Conservation (phyloP, 1,140 invertebrate genomes). For the Dendroctonus ponderosae region DNA sequence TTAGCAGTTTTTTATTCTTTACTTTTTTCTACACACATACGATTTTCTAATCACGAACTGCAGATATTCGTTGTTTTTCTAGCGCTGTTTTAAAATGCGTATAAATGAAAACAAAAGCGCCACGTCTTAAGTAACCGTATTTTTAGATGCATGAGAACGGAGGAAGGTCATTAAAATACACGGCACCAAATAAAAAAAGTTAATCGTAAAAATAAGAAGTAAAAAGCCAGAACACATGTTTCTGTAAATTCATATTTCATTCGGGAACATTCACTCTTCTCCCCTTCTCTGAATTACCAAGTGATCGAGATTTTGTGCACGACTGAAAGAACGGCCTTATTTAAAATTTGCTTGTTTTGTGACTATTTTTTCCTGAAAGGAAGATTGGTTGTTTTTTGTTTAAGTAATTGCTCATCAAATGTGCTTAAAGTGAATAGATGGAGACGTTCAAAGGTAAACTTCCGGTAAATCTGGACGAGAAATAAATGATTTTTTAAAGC, state of each 20-base stretch:
- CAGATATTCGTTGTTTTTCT: no score
- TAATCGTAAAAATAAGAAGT: slow-evolving; percentile 30
- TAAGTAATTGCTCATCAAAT: no score
- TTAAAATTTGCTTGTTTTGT: no score
- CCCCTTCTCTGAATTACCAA: slow-evolving; percentile 2
- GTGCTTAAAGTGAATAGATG: no score
- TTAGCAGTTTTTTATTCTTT: no score
- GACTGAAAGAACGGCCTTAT: no score
- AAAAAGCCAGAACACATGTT: slow-evolving; percentile 31
- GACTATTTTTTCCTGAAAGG: no score
- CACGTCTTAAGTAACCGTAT: neutral
- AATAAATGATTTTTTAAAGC: slow-evolving; percentile 29
- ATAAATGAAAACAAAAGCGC: no score
- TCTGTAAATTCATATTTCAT: slow-evolving; percentile 34
- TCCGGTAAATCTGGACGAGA: slow-evolving; percentile 18
- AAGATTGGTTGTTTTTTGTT: no score
- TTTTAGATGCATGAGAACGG: slow-evolving; percentile 27
- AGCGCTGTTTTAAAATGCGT: no score
- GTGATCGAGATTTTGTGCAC: neutral
- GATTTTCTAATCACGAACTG: no score
- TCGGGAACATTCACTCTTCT: slow-evolving; percentile 10
- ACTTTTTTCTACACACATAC: no score
- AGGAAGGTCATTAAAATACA: slow-evolving; percentile 21
- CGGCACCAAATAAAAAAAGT: slow-evolving; percentile 9
- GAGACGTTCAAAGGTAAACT: neutral